Conservation (phyloP, 1,140 invertebrate species). For the Cydia fagiglandana region DNA sequence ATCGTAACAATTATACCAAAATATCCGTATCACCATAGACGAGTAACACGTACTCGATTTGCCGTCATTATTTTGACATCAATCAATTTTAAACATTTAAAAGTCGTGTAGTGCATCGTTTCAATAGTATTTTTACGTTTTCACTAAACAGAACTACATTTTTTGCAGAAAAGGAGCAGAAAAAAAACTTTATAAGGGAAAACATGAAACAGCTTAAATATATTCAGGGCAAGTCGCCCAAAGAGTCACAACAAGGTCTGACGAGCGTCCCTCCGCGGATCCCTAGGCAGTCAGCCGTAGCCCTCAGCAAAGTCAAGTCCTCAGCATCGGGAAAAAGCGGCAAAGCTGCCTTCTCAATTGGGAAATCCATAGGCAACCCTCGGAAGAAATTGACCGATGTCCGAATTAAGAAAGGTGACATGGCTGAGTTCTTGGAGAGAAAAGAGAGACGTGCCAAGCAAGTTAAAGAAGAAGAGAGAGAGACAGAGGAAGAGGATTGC, state of each 20-base stretch:
- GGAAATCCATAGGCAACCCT: constrained; percentile 52
- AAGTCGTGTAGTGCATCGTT: constrained; percentile 38
- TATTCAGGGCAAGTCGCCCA: constrained; percentile 75
- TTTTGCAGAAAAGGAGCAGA: constrained; percentile 77
- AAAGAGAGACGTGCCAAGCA: constrained; percentile 61
- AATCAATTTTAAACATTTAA: constrained; percentile 24
- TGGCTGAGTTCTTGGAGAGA: constrained; percentile 70
- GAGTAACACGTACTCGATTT: background rate
- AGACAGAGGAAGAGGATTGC: constrained; percentile 48
- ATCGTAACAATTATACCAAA: background rate
- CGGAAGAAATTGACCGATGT: constrained; percentile 60
- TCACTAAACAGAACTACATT: background rate
- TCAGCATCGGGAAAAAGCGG: constrained; percentile 64
- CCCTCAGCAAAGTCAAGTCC: constrained; percentile 63
- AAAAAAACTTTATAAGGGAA: constrained; percentile 80
- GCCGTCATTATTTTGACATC: background rate
- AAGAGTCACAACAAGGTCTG: constrained; percentile 64
- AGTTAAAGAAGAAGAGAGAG: constrained; percentile 40
- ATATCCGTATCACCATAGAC: background rate
- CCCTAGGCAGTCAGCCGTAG: constrained; percentile 44
- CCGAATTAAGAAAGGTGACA: constrained; percentile 71
- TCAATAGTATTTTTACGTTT: background rate
- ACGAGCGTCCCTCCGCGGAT: constrained; percentile 55
- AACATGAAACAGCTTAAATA: constrained; percentile 80
- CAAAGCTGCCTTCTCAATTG: constrained; percentile 54